Conservation (phyloP, 2,113 vertebrate species). For the Struthio camelus region DNA sequence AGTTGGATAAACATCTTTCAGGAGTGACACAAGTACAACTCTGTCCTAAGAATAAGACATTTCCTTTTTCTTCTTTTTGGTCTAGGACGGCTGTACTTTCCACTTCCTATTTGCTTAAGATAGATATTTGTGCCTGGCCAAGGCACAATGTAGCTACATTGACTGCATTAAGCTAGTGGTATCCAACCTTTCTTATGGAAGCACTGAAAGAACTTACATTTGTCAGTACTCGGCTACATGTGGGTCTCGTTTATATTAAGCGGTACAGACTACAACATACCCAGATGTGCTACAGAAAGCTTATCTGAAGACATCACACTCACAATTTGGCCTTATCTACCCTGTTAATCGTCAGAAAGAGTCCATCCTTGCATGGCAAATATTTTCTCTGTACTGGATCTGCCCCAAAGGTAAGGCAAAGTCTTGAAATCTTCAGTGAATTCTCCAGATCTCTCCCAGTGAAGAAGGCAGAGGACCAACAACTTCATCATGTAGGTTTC, state of each 20-base stretch:
- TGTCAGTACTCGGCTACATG: not conserved
- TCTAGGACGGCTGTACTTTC: not conserved
- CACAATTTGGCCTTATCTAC: not conserved
- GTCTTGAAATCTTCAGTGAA: not conserved
- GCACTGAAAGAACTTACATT: not conserved
- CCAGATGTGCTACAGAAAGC: not conserved
- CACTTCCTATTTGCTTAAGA: not conserved
- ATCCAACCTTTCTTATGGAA: not conserved
- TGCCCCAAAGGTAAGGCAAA: not conserved
- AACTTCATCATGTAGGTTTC: not conserved
- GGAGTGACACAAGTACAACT: not conserved
- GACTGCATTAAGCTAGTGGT: not conserved
- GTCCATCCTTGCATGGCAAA: not conserved
- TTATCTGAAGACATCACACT: not conserved
- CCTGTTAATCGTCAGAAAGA: not conserved
- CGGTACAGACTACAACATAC: not conserved
- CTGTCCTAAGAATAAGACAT: not conserved
- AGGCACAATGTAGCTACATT: not conserved
- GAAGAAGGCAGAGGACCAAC: not conserved
- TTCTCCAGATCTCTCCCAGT: not conserved
- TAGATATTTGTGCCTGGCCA: not conserved
- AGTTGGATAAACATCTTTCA: not conserved
- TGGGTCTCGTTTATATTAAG: not conserved
- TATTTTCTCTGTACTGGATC: not conserved
- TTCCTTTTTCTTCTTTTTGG: fast-evolving